Evolutionary conservation across 2,113 vertebrate genomes (phyloP), one percentile per base, ranked within the genome.

Genomic region (Mugil cephalus): DNA sequence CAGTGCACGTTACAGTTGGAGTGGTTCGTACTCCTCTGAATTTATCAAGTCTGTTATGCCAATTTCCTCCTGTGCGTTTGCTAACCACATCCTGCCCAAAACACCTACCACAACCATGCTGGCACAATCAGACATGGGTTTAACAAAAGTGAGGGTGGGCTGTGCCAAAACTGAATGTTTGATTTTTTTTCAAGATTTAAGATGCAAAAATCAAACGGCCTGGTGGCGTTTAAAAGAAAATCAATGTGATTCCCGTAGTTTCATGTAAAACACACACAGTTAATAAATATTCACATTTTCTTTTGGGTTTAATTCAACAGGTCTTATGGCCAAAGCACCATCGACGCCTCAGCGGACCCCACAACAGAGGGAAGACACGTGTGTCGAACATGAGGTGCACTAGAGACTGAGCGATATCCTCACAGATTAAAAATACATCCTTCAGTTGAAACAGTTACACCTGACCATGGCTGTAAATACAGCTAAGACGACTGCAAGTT

Each of bases 51-150:
- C 82, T 79, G 65, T 66, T 77, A 65, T 90, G 80, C 75, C 73
- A 83, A 68, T 84, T 73, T 86, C 67, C 78, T 79, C 66, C 50
- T 78, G 60, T 80, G 77, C 65, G 59, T 80, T 70, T 76, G 58
- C 21, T 82, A 72, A 80, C 93, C 93, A 94, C 93, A 94, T 95
- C 93, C 93, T 93, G 91, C 80, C 79, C 79, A 71, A 75, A 85
- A 89, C 87, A 83, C 76, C 74, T 64, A 79, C 79, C 85, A 77
- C 88, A 92, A 72, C 81, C 80, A 80, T 7, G 50, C 80, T 88
- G 84, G 80, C 86, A 85, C 66, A 59, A 65, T 50, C 60, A 52
- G 42, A 59, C 53, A 35, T 1, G 61, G 55, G 55, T 62, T 80
- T 54, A 79, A 62, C 79, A 47, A 79, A 85, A 80, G 52, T 18